These are phyloP conservation scores for Ceratothoa steindachneri DNA, from an alignment of 2,888 invertebrate species.

Conservation along the genomic window DNA sequence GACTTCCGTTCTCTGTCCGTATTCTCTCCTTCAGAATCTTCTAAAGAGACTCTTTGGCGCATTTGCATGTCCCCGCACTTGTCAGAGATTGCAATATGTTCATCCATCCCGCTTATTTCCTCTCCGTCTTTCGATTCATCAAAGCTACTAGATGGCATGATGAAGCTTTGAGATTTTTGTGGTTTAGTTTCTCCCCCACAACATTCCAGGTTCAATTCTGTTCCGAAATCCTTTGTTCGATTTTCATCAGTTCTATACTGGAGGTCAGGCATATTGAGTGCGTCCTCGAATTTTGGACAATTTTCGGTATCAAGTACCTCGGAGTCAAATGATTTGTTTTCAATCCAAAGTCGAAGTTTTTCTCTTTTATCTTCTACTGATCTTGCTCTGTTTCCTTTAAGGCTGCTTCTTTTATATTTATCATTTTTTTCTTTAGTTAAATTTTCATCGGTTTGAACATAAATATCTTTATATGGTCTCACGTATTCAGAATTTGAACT, in stretches of 20 bases:
- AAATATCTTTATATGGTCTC: neutral
- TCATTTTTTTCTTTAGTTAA: neutral
- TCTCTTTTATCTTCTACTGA: neutral
- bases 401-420: neutral
- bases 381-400: neutral
- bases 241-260: neutral
- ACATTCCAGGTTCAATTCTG: constrained; percentile 23
- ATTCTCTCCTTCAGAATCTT: constrained; percentile 39
- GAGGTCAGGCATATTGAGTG: neutral
- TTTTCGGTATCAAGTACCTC: neutral
- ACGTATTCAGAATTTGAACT: neutral
- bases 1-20: constrained; percentile 22
- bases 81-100: constrained; percentile 25
- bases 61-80: constrained; percentile 29
- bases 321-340: neutral
- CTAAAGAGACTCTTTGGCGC: constrained; percentile 32
- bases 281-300: neutral
- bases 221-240: neutral
- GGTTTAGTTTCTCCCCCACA: constrained; percentile 34
- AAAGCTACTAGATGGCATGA: constrained; percentile 28
- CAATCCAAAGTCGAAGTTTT: neutral
- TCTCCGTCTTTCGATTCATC: constrained; percentile 18
- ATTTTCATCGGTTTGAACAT: neutral
- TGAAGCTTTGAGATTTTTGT: constrained; percentile 32
- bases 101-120: constrained; percentile 15